Evolutionary conservation across 2,797 vertebrate genomes (phyloP).

Genomic region (Amphiprion clarkii): DNA sequence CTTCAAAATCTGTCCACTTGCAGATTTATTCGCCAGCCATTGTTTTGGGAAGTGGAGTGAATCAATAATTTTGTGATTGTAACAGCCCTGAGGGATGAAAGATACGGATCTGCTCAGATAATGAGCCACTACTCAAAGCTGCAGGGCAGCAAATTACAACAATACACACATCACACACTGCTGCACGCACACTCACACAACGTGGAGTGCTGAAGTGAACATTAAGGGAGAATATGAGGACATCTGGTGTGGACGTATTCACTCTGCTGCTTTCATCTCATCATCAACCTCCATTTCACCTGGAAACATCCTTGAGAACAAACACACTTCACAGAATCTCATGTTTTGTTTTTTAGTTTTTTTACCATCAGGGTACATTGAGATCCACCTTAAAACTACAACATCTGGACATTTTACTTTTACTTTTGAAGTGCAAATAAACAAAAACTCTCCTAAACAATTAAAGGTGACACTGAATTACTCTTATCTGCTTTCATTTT

Average conservation of each 20-base stretch:
- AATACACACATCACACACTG: conserved; percentile 28
- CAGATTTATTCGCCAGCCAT: conserved; percentile 62
- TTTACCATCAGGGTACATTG: not conserved
- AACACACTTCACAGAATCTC: no score
- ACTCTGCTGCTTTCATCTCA: conserved; percentile 38
- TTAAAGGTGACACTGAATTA: no score
- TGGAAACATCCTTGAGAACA: not conserved
- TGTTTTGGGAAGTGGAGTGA: conserved; percentile 68
- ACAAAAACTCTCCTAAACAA: no score
- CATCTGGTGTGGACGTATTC: not conserved
- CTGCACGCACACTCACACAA: conserved; percentile 1
- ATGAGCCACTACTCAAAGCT: conserved; percentile 68
- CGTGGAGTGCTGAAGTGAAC: not conserved
- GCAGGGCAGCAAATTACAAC: conserved; percentile 61
- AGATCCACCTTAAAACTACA: not conserved
- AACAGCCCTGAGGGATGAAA: conserved; percentile 55
- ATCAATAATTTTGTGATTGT: conserved; percentile 76
- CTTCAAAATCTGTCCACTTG: conserved; percentile 63
- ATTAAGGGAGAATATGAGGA: conserved; percentile 26
- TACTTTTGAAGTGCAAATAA: no score
- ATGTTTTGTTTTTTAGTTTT: not conserved
- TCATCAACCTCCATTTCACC: conserved; percentile 32
- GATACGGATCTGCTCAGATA: conserved; percentile 74
- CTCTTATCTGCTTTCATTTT: no score
- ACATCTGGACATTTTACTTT: no score